Base-by-base conservation (phyloP, 1,140 invertebrate genomes). In the Ips nitidus region DNA sequence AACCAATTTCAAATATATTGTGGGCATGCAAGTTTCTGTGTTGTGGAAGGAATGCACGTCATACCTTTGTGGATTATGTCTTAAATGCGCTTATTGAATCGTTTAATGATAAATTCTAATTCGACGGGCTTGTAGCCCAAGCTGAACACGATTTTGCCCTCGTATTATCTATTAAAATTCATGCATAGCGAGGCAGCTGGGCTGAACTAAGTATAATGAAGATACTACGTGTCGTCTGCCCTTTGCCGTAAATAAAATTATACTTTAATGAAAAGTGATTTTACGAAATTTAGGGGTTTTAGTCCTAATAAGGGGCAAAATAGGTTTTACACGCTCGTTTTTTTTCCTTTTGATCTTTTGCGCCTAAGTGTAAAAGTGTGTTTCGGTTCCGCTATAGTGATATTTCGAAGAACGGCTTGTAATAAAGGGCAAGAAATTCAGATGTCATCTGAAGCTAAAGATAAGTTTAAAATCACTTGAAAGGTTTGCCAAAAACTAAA, bases 131-230 rank as follows among this genome's bases (percentile, higher is more conserved):
- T 50, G 45, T 22, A 50, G 22, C 45, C 45, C 7, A 50, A 50
- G 45, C 45, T 50, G 45, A 55, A 38, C 58, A 43, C 58, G 58
- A 43, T 60, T 41, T 45, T 7, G 5, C 55, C 39, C 6, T n/a
- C 55, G 52, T 45, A 57, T 59, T 41, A 41, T 52, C 58, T 61
- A 68, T 68, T 68, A 68, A 61, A 60, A 68, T 68, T 68, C 66
- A 60, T 39, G 57, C 7, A 60, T 68, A 50, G 45, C 56, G 6
- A 42, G 45, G 66, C 66, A 58, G 41, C 45, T 53, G 61, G 45
- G 66, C 8, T 60, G 57, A 68, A 68, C 57, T 43, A 53, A 68
- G 47, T 60, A 68, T 68, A 68, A 68, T 68, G 66, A 68, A 68
- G 66, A 52, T 56, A 68, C 56, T 68, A 68, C 66, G 66, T 68